A percentile compares a stretch with the other conserved stretches of the same genome.
Conservation (phyloP, 2,797 vertebrate genomes). For the Ficedula albicollis region DNA sequence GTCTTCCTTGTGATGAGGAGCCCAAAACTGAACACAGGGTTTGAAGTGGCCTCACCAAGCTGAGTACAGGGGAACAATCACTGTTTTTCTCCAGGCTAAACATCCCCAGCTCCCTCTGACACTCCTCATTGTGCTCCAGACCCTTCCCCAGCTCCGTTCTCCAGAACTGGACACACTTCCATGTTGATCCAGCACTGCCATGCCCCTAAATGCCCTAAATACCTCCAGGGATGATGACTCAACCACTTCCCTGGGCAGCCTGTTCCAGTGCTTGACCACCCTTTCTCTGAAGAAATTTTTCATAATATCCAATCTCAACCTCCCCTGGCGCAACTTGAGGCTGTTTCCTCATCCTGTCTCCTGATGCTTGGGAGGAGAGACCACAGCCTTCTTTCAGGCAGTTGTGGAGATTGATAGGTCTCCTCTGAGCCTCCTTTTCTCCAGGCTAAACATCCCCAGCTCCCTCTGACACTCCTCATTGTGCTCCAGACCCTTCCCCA, state of each 20-base stretch:
- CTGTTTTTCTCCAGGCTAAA: no score
- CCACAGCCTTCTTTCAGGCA: rapidly evolving
- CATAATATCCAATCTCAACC: neutral
- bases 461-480: neutral
- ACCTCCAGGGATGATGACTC: neutral
- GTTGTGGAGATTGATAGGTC: neutral
- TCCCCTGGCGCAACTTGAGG: rapidly evolving
- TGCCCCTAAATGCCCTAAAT: neutral
- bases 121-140: no score
- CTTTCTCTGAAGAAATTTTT: neutral
- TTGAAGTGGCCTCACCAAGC: rapidly evolving
- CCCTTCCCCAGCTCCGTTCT: no score
- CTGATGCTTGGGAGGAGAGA: neutral
- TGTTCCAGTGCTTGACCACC: no score
- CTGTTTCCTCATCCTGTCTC: neutral
- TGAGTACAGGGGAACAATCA: rapidly evolving
- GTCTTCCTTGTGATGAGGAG: neutral
- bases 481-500: neutral
- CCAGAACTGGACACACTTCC: no score
- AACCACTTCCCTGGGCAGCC: neutral
- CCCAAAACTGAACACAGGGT: rapidly evolving
- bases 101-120: no score
- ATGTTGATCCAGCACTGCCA: neutral
- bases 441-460: neutral
- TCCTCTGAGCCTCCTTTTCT: rapidly evolving